These are phyloP conservation scores for Timandra comae DNA, from an alignment of 2,888 invertebrate genomes.

Conservation along the genomic window DNA sequence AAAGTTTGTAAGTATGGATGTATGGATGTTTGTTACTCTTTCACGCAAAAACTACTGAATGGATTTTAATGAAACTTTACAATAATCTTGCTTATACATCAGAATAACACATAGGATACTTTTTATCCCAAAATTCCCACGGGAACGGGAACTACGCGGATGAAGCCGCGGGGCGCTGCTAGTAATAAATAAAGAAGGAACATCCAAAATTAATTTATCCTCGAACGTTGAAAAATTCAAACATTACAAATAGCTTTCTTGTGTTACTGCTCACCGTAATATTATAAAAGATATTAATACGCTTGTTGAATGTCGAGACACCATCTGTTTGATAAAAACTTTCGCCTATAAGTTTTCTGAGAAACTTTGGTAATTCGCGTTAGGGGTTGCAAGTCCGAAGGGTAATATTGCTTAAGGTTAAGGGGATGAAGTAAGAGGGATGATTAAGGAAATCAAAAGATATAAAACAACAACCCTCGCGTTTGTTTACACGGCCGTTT, in stretches of 20 bases:
- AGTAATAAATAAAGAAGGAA: constrained; percentile 11
- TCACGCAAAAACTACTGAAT: too few relatives aligned
- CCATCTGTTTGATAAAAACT: constrained; percentile 21
- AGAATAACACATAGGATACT: too few relatives aligned
- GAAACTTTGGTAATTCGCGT: constrained; percentile 19
- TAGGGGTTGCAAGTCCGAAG: constrained; percentile 8
- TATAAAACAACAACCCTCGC: too few relatives aligned
- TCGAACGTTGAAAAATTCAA: constrained; percentile 6
- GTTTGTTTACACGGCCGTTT: too few relatives aligned
- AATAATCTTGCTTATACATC: too few relatives aligned
- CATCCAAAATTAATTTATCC: too few relatives aligned
- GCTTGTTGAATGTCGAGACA: constrained; percentile 15
- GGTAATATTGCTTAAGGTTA: constrained; percentile 16
- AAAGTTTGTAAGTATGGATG: too few relatives aligned
- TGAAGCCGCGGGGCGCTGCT: constrained; percentile 5
- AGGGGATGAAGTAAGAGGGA: constrained; percentile 9
- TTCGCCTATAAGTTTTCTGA: constrained; percentile 16
- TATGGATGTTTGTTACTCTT: too few relatives aligned
- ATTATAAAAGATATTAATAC: constrained; percentile 18
- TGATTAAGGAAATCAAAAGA: too few relatives aligned
- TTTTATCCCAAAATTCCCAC: too few relatives aligned
- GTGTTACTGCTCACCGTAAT: constrained; percentile 6
- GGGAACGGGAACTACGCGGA: constrained; percentile 3
- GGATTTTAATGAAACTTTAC: too few relatives aligned
- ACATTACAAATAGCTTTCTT: background rate